Conservation (phyloP, 2,797 vertebrate species). For the Mycteria americana region DNA sequence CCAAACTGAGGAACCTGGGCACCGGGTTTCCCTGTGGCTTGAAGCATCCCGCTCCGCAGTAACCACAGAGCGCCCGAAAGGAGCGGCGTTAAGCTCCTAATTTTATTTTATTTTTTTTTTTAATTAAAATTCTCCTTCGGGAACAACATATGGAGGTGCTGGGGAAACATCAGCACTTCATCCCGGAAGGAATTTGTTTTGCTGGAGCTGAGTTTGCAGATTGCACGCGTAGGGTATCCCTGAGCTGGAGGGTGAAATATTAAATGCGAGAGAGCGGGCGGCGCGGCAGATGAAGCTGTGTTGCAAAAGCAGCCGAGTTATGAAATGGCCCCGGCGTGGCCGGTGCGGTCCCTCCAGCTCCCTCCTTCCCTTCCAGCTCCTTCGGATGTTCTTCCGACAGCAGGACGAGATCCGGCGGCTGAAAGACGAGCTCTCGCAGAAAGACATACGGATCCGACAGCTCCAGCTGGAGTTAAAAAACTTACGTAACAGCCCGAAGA, state of each 20-base stretch:
- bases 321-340: rapidly evolving
- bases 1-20: not conserved
- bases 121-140: not conserved
- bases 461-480: conserved; percentile 96
- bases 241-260: too few species aligned
- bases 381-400: conserved; percentile 97
- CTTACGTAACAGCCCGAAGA: conserved; percentile 91
- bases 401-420: conserved; percentile 93
- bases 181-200: not conserved
- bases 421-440: conserved; percentile 90
- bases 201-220: not conserved
- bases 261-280: not conserved
- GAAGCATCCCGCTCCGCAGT: rapidly evolving
- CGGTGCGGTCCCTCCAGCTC: rapidly evolving
- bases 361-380: conserved; percentile 77
- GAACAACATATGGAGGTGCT: rapidly evolving
- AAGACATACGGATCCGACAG: conserved; percentile 92
- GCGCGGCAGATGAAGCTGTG: rapidly evolving
- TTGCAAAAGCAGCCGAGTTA: not conserved
- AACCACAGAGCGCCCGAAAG: not conserved
- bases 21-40: rapidly evolving
- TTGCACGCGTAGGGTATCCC: rapidly evolving
- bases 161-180: not conserved
- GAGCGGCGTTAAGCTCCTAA: rapidly evolving
- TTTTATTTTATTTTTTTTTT: too few species aligned